phyloP scores from a whole-genome alignment of 1,140 invertebrate genomes.

The Brachionus angularis region DNA sequence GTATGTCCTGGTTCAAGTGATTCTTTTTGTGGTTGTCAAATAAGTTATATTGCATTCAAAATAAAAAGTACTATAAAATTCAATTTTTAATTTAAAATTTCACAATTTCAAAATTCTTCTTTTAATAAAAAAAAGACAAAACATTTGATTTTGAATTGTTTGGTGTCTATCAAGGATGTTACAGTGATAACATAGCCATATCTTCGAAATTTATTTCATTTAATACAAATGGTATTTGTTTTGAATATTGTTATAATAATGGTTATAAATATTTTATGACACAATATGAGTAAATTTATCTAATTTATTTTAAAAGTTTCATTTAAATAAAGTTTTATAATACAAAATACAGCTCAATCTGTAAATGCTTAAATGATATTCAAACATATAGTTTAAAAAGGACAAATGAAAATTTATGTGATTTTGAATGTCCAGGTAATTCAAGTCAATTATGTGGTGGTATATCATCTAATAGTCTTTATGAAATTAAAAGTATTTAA shows the following conservation, averaged over 20 bases:
- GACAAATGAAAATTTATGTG: neutral
- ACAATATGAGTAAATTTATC: neutral
- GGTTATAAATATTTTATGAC: neutral
- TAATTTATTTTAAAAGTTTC: no score
- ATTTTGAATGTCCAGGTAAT: neutral
- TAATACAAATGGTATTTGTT: neutral
- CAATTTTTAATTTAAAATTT: neutral
- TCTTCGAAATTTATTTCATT: neutral
- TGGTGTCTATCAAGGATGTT: neutral
- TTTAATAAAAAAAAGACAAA: no score
- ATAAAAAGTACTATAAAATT: neutral
- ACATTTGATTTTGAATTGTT: no score
- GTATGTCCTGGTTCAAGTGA: neutral
- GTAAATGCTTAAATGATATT: neutral
- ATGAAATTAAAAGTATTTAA: neutral
- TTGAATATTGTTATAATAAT: neutral
- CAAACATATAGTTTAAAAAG: neutral
- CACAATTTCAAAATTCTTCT: neutral
- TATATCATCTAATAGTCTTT: neutral
- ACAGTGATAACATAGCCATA: neutral
- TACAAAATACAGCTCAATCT: neutral
- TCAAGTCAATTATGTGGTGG: constrained; percentile 20
- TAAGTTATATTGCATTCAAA: neutral
- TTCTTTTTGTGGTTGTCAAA: neutral
- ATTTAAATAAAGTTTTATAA: neutral